Conservation (phyloP, 2,113 vertebrate genomes). For the Mustelus asterias region DNA sequence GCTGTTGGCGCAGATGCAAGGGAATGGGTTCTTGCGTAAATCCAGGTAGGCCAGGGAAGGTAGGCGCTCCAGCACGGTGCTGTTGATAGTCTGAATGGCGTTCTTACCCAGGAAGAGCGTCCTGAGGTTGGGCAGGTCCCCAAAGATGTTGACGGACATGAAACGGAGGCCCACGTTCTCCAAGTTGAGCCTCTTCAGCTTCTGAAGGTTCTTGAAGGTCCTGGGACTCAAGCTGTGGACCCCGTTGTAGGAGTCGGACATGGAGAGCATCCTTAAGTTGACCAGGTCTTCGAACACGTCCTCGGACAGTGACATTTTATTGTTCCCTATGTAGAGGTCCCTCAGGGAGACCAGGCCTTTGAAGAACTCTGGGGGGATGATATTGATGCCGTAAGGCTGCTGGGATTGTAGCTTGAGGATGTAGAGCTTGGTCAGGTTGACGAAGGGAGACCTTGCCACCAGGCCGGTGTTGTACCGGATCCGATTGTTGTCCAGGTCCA, state of each 20-base stretch:
- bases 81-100: constrained; percentile 55
- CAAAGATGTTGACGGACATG: constrained; percentile 62
- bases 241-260: constrained; percentile 57
- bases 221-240: constrained; percentile 56
- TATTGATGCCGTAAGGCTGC: constrained; percentile 46
- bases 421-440: constrained; percentile 48
- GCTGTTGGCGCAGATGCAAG: constrained; percentile 61
- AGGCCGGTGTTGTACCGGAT: constrained; percentile 46
- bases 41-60: constrained; percentile 64
- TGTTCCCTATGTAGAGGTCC: constrained; percentile 58
- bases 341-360: constrained; percentile 44
- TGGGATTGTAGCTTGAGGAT: constrained; percentile 45
- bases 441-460: constrained; percentile 54
- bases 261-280: constrained; percentile 53
- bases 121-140: constrained; percentile 61
- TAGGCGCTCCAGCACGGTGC: constrained; percentile 49
- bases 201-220: constrained; percentile 66
- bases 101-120: constrained; percentile 62
- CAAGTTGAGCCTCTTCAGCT: constrained; percentile 53
- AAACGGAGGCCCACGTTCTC: constrained; percentile 65
- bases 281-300: constrained; percentile 65
- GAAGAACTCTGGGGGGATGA: constrained; percentile 43
- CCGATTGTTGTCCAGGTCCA: constrained; percentile 43
- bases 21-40: constrained; percentile 64
- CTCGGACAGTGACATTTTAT: constrained; percentile 47